A percentile compares a stretch with the other conserved stretches of the same genome.
Evolutionary conservation across 1,140 invertebrate species (phyloP).

Genomic region (Wiebesia pumilae): DNA sequence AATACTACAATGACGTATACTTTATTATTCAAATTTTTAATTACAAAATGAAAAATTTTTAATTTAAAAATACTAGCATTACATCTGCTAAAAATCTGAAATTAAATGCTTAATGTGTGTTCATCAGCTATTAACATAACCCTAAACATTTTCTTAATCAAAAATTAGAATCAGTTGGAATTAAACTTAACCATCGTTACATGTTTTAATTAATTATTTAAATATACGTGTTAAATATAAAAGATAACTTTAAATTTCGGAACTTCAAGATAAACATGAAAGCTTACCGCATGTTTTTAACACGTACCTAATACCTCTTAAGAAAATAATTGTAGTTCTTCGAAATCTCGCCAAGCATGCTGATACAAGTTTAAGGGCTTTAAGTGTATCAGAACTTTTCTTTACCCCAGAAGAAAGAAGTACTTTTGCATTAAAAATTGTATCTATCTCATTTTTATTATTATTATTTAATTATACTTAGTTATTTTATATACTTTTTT

Average conservation of each 20-base stretch:
- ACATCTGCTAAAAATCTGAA: too few relatives aligned
- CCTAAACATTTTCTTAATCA: too few relatives aligned
- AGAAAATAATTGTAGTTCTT: background rate
- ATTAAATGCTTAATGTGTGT: too few relatives aligned
- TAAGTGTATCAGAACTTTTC: background rate
- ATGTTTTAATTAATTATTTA: too few relatives aligned
- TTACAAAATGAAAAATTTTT: too few relatives aligned
- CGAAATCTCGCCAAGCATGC: background rate
- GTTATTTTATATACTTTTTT: background rate
- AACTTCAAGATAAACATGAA: too few relatives aligned
- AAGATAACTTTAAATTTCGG: background rate
- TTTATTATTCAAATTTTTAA: too few relatives aligned
- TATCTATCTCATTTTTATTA: background rate
- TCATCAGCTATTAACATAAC: too few relatives aligned
- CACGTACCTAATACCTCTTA: background rate
- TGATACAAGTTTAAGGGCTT: background rate
- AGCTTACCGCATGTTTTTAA: background rate
- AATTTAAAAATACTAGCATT: too few relatives aligned
- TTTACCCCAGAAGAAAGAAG: background rate
- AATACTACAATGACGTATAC: too few relatives aligned
- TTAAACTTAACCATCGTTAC: too few relatives aligned
- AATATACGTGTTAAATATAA: background rate
- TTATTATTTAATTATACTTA: background rate
- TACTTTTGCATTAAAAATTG: background rate
- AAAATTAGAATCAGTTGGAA: too few relatives aligned